Conservation (phyloP, 30 jellyfish, hydroid and myxozoan genomes). For the Sanderia malayensis region DNA sequence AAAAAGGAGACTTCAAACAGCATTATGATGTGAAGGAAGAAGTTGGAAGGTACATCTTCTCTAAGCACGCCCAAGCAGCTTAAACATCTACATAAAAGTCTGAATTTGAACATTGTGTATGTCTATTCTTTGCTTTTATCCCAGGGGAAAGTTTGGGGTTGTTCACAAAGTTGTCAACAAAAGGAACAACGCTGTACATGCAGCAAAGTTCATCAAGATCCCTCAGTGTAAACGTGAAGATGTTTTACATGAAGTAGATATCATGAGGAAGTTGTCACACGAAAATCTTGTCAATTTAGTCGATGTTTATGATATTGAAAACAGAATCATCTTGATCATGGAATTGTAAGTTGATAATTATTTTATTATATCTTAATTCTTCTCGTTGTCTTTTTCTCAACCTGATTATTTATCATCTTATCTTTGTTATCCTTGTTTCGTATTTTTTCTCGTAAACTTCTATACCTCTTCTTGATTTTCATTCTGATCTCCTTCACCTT, state of each 20-base stretch:
- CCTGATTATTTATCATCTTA: not conserved
- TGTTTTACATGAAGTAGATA: constrained; percentile 63
- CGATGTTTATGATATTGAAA: constrained; percentile 77
- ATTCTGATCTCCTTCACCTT: not conserved
- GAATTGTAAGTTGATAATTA: constrained; percentile 66
- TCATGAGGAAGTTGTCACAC: constrained; percentile 68
- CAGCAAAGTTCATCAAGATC: constrained; percentile 80
- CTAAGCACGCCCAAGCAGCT: no score
- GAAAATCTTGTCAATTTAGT: constrained; percentile 62
- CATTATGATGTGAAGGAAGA: constrained; percentile 53
- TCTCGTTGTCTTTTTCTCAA: not conserved
- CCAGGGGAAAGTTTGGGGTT: constrained; percentile 89
- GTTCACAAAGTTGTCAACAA: constrained; percentile 69
- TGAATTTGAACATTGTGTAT: not conserved
- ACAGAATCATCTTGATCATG: constrained; percentile 70
- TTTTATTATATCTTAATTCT: not conserved
- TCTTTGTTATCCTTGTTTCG: not conserved
- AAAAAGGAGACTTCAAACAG: constrained; percentile 37
- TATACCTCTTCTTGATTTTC: not conserved
- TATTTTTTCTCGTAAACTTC: not conserved
- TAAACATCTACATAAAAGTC: no score
- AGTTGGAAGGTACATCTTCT: constrained; percentile 78
- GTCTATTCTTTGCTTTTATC: constrained; percentile 10
- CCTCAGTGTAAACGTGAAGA: constrained; percentile 72
- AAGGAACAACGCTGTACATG: constrained; percentile 55